Conservation (phyloP, 2,113 vertebrate genomes). For the Meles meles region DNA sequence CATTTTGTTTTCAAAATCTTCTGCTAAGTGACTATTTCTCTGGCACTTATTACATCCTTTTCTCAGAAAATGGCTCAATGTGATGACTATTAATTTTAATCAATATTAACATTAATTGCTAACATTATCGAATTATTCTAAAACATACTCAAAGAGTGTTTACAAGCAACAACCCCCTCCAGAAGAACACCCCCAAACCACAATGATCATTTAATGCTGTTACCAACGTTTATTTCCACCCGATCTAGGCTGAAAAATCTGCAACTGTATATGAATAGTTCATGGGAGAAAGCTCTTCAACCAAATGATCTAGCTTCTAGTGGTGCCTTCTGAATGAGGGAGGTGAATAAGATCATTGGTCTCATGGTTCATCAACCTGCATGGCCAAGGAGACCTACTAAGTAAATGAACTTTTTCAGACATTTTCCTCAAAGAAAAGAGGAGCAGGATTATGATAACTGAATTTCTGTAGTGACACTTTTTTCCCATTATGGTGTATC, state of each 20-base stretch:
- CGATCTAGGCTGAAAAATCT: conserved; percentile 20
- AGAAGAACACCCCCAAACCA: neutral
- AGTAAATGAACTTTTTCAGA: conserved; percentile 30
- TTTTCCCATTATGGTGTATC: conserved; percentile 48
- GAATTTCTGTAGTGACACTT: conserved; percentile 58
- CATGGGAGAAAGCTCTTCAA: conserved; percentile 55
- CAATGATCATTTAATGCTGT: neutral
- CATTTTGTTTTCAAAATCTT: neutral
- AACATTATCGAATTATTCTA: conserved; percentile 5
- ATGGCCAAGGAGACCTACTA: conserved; percentile 13
- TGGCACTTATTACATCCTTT: neutral
- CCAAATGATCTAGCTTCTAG: conserved; percentile 14
- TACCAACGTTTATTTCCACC: neutral
- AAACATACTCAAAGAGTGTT: neutral
- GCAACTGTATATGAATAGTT: conserved; percentile 68
- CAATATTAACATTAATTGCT: neutral
- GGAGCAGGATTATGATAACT: conserved; percentile 62
- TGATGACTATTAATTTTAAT: neutral
- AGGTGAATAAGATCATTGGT: conserved; percentile 27
- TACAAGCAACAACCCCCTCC: neutral
- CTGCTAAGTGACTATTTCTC: neutral
- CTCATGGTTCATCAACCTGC: conserved; percentile 31
- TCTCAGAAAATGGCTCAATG: neutral
- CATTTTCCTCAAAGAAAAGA: conserved; percentile 33
- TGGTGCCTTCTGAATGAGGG: neutral